Conservation (phyloP, 2,797 vertebrate species). For the Danionella dracula region DNA sequence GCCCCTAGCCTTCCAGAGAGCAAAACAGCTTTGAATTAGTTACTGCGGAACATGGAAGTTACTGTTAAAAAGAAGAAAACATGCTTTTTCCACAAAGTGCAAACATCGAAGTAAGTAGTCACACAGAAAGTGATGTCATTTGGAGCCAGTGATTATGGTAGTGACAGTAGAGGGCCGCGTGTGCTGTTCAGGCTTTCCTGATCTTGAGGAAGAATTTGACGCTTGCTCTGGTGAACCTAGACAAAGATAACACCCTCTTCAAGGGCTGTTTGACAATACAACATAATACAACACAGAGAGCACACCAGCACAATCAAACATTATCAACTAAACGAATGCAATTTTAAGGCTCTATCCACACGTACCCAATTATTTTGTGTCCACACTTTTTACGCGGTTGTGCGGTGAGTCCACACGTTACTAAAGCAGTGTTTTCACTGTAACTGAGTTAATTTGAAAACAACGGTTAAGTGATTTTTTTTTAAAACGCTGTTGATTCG, state of each 20-base stretch:
- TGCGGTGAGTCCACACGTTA: no score
- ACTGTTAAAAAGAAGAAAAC: constrained; percentile 4
- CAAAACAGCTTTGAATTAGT: constrained; percentile 16
- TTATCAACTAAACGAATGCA: neutral
- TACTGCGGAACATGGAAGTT: constrained; percentile 24
- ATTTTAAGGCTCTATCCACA: no score
- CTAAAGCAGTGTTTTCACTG: no score
- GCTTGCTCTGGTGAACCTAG: constrained; percentile 27
- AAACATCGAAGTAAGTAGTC: constrained; percentile 60
- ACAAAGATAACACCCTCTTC: constrained; percentile 27
- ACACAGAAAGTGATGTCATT: constrained; percentile 73
- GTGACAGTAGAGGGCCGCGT: constrained; percentile 68
- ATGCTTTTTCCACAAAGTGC: constrained; percentile 46
- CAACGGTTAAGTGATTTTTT: no score
- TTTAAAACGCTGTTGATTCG: no score
- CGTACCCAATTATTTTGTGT: no score
- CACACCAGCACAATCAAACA: neutral
- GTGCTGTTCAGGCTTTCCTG: constrained; percentile 39
- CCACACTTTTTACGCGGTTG: no score
- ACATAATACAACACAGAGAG: constrained; percentile 14
- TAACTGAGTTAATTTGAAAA: no score
- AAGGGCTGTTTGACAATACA: constrained; percentile 6
- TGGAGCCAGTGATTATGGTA: constrained; percentile 74
- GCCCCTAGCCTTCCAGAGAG: constrained; percentile 8
- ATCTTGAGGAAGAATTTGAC: constrained; percentile 37